These are phyloP conservation scores for Cosmia pyralina DNA, from an alignment of 2,888 invertebrate genomes.

Conservation along the genomic window DNA sequence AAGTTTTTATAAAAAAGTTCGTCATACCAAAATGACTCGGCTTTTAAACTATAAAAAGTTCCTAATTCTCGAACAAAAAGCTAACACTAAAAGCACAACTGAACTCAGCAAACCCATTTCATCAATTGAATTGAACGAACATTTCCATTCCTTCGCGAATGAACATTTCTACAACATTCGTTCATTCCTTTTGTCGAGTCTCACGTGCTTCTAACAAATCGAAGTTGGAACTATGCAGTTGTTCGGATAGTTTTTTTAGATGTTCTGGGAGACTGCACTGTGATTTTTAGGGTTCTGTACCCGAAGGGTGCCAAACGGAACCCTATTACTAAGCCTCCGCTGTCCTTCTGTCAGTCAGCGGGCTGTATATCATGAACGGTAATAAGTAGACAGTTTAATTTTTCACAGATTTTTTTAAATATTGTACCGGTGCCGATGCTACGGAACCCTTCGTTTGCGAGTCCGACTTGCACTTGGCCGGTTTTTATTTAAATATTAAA, in stretches of 20 bases:
- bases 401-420: too few species aligned
- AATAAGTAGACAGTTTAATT: too few species aligned
- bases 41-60: neutral
- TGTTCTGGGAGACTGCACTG: neutral
- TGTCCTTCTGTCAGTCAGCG: too few species aligned
- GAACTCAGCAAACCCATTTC: constrained; percentile 45
- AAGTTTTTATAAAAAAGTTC: neutral
- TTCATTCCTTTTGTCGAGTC: constrained; percentile 51
- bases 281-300: neutral
- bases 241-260: constrained; percentile 36
- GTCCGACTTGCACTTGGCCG: too few species aligned
- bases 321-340: too few species aligned
- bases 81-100: constrained; percentile 41
- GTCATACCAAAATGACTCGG: neutral
- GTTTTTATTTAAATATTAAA: too few species aligned
- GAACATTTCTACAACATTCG: constrained; percentile 54
- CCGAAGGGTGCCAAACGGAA: too few species aligned
- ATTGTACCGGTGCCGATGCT: too few species aligned
- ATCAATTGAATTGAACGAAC: constrained; percentile 53
- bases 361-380: too few species aligned
- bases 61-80: constrained; percentile 16
- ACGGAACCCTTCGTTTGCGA: too few species aligned
- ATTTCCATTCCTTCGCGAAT: constrained; percentile 57
- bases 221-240: constrained; percentile 39
- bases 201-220: constrained; percentile 46